Percentiles rank a stretch among this genome's conserved stretches.
phyloP scores from a whole-genome alignment of 2,797 vertebrate species.

The Sebastes taczanowskii region DNA sequence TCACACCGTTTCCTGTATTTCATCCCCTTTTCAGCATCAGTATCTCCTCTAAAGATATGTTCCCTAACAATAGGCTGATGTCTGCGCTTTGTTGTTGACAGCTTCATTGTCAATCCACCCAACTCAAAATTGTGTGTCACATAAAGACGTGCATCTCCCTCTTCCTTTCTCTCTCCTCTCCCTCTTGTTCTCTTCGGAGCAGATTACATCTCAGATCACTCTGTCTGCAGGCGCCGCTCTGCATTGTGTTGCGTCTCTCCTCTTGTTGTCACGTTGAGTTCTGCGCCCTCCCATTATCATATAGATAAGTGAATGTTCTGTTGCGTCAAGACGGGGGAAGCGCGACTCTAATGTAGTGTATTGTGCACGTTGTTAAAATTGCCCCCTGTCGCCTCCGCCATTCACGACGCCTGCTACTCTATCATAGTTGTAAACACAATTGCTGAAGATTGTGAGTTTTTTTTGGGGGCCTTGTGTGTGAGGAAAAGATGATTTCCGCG shows the following conservation, averaged over 20 bases:
- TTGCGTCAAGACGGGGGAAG: constrained; percentile 49
- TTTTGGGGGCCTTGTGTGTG: background rate
- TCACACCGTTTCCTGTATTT: constrained; percentile 31
- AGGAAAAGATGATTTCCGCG: background rate
- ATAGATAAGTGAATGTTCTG: constrained; percentile 81
- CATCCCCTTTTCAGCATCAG: constrained; percentile 31
- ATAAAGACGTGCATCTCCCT: constrained; percentile 59
- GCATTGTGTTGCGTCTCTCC: constrained; percentile 65
- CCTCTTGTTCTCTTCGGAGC: constrained; percentile 53
- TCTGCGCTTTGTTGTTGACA: constrained; percentile 62
- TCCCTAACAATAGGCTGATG: constrained; percentile 55
- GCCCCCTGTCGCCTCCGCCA: constrained; percentile 51
- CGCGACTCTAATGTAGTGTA: constrained; percentile 58
- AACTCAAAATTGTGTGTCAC: constrained; percentile 46
- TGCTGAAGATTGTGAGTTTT: background rate
- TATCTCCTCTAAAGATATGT: constrained; percentile 34
- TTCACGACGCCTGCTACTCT: constrained; percentile 33
- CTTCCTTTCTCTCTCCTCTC: constrained; percentile 42
- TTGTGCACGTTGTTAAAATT: constrained; percentile 66
- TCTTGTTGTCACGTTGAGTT: constrained; percentile 65
- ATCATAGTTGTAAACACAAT: constrained; percentile 40
- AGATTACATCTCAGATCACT: constrained; percentile 77
- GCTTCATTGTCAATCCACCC: constrained; percentile 68
- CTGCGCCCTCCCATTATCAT: constrained; percentile 77
- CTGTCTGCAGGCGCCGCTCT: constrained; percentile 59